Conservation (phyloP, 2,888 invertebrate species). For the Tuberolachnus salignus region DNA sequence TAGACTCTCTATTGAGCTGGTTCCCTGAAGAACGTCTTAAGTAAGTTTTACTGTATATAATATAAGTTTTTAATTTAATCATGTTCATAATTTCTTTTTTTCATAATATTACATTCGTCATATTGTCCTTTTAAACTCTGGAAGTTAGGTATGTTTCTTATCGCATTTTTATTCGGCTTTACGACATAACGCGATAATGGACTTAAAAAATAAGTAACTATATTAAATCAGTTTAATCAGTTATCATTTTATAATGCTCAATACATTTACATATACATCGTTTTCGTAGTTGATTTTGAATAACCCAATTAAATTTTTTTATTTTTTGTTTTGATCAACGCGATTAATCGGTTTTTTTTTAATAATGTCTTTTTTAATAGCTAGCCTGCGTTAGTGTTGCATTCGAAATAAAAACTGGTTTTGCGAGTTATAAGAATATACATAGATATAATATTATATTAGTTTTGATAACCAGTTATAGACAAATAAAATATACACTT, state of each 20-base stretch:
- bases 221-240: too few relatives aligned
- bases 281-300: neutral
- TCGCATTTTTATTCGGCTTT: neutral
- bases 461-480: constrained; percentile 30
- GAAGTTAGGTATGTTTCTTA: too few relatives aligned
- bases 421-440: constrained; percentile 25
- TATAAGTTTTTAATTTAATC: too few relatives aligned
- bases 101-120: too few relatives aligned
- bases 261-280: neutral
- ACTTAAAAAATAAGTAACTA: neutral
- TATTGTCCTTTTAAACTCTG: too few relatives aligned
- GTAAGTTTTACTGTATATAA: too few relatives aligned
- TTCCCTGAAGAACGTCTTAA: too few relatives aligned
- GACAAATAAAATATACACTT: constrained; percentile 12
- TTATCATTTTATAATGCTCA: too few relatives aligned
- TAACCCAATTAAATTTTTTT: constrained; percentile 14
- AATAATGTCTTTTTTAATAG: neutral
- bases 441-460: neutral
- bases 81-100: too few relatives aligned
- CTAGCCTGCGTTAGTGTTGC: neutral
- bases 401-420: constrained; percentile 46
- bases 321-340: neutral
- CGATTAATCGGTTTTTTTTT: neutral
- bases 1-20: too few relatives aligned
- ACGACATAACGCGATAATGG: neutral